Percentiles rank a stretch among this genome's conserved stretches.
Evolutionary conservation across 2,797 vertebrate species (phyloP).

Genomic region (Rhinella marina): DNA sequence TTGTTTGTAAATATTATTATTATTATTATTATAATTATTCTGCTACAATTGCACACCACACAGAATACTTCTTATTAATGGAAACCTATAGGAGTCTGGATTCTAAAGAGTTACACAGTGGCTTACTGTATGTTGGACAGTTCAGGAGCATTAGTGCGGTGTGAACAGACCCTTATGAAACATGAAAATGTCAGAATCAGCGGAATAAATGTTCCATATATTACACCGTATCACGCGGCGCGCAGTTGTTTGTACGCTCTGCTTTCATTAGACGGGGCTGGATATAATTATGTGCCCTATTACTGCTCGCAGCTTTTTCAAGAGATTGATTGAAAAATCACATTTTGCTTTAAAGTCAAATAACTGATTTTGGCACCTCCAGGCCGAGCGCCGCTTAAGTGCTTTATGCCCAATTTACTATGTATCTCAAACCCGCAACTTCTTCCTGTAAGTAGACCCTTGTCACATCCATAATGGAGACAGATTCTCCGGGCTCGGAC

Average conservation of each 20-base stretch:
- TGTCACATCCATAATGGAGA: slow-evolving; percentile 29
- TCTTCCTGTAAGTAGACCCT: slow-evolving; percentile 23
- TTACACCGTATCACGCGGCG: background rate
- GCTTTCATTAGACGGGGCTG: slow-evolving; percentile 8
- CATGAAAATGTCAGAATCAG: background rate
- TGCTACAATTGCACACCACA: no score
- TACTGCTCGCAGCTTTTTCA: slow-evolving; percentile 3
- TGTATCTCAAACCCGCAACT: background rate
- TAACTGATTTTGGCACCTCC: slow-evolving; percentile 28
- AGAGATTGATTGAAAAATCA: slow-evolving; percentile 41
- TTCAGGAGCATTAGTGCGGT: no score
- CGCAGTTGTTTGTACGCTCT: background rate
- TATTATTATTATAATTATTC: no score
- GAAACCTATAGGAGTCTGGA: no score
- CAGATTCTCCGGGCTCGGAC: background rate
- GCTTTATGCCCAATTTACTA: slow-evolving; percentile 36
- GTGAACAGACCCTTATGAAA: no score
- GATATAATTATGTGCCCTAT: background rate
- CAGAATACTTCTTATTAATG: no score
- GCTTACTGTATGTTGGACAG: no score
- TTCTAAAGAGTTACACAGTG: no score
- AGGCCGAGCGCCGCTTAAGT: background rate
- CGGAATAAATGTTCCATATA: background rate
- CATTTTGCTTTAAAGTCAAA: slow-evolving; percentile 42
- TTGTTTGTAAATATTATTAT: no score